These are phyloP conservation scores for Chaetodon trifascialis DNA, from an alignment of 2,113 vertebrate genomes.

Conservation along the genomic window DNA sequence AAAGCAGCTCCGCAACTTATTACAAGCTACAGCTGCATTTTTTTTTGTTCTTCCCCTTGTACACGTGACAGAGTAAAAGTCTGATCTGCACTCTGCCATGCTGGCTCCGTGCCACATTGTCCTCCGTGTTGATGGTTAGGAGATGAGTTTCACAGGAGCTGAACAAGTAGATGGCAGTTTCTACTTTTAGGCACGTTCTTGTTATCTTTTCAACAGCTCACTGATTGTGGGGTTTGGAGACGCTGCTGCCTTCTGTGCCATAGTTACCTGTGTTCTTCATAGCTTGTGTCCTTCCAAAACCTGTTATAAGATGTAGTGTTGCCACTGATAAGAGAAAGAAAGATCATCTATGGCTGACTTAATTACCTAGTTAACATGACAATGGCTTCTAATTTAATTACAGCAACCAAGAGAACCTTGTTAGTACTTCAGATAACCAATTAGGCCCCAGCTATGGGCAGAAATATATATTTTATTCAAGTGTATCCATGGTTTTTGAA, in stretches of 20 bases:
- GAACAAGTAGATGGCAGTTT: constrained; percentile 29
- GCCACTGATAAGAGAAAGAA: constrained; percentile 19
- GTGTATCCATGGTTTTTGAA: constrained; percentile 69
- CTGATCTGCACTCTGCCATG: constrained; percentile 20
- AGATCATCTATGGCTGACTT: constrained; percentile 47
- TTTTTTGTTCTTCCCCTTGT: constrained; percentile 27
- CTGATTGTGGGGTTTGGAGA: constrained; percentile 14
- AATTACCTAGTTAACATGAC: constrained; percentile 69
- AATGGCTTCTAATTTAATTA: constrained; percentile 71
- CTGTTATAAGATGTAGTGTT: constrained; percentile 17
- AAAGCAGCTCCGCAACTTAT: constrained; percentile 22
- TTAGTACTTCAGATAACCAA: constrained; percentile 65
- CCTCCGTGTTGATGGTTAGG: constrained; percentile 26
- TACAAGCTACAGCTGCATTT: constrained; percentile 23
- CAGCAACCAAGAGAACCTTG: constrained; percentile 51
- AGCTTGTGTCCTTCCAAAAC: background rate
- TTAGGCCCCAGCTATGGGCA: constrained; percentile 42
- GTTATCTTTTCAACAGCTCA: constrained; percentile 45
- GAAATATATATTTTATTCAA: constrained; percentile 57
- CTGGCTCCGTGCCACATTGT: constrained; percentile 47
- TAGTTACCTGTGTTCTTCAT: constrained; percentile 6
- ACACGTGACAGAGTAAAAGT: constrained; percentile 24
- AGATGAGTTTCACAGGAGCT: constrained; percentile 34
- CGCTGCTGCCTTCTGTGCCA: background rate
- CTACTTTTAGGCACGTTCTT: constrained; percentile 42